phyloP scores from a whole-genome alignment of 1,140 invertebrate species.

The Brachystomella parvula region DNA sequence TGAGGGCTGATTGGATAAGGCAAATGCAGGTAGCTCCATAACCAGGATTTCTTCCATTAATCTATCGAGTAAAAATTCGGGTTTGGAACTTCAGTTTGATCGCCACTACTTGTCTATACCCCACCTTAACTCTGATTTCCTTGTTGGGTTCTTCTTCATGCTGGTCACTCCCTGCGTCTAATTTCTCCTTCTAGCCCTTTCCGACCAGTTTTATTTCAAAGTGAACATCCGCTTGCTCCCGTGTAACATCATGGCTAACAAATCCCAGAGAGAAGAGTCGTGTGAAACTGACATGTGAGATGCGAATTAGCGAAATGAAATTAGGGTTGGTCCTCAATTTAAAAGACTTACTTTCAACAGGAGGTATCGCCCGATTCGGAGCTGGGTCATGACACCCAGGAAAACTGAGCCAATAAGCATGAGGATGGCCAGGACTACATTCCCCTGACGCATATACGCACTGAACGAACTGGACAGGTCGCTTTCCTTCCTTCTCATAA shows the following conservation, averaged over 20 bases:
- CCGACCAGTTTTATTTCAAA: conserved; percentile 65
- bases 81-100: background rate
- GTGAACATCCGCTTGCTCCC: conserved; percentile 52
- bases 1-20: conserved; percentile 62
- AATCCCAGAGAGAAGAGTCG: conserved; percentile 49
- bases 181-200: conserved; percentile 64
- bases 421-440: conserved; percentile 46
- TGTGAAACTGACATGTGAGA: conserved; percentile 47
- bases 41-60: conserved; percentile 63
- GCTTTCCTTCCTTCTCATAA: conserved; percentile 56
- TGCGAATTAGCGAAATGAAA: background rate
- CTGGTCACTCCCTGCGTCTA: conserved; percentile 53
- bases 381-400: conserved; percentile 59
- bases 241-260: conserved; percentile 56
- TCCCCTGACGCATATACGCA: conserved; percentile 51
- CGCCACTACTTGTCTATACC: background rate
- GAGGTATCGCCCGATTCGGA: conserved; percentile 54
- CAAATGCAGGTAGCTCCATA: conserved; percentile 73
- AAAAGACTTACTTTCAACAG: conserved; percentile 53
- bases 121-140: conserved; percentile 53
- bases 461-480: conserved; percentile 62
- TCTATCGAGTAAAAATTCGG: conserved; percentile 34
- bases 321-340: background rate
- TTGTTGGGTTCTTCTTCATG: conserved; percentile 57
- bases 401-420: conserved; percentile 52